A percentile compares a stretch with the other conserved stretches of the same genome.
Evolutionary conservation across 2,888 invertebrate genomes (phyloP).

Genomic region (Mystacides longicornis): DNA sequence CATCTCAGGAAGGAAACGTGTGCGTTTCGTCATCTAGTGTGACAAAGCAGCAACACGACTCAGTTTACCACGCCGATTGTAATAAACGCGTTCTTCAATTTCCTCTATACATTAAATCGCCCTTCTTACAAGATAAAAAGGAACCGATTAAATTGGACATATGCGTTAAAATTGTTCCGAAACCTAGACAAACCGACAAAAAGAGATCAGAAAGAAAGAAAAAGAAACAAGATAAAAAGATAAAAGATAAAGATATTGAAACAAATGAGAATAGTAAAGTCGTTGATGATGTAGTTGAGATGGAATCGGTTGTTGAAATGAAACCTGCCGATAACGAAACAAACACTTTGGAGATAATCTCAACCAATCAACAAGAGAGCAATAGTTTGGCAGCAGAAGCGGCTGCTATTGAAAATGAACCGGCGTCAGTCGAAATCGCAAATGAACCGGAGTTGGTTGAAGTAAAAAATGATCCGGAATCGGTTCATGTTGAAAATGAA

Average conservation of each 20-base stretch:
- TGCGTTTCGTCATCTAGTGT: conserved; percentile 52
- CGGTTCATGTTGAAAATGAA: too few relatives aligned
- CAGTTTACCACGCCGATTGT: neutral
- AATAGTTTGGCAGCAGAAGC: too few relatives aligned
- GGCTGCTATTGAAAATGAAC: too few relatives aligned
- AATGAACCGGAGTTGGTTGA: too few relatives aligned
- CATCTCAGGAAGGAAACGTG: conserved; percentile 46
- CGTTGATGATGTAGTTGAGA: neutral
- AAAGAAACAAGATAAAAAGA: conserved; percentile 9
- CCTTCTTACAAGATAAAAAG: conserved; percentile 56
- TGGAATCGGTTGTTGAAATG: neutral
- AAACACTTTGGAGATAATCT: too few relatives aligned
- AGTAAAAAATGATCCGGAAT: too few relatives aligned
- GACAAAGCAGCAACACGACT: conserved; percentile 45
- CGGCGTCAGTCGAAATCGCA: too few relatives aligned
- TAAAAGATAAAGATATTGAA: conserved; percentile 7
- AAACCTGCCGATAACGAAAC: too few relatives aligned
- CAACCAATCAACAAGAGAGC: too few relatives aligned
- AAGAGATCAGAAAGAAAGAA: conserved; percentile 39
- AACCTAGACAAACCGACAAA: conserved; percentile 33
- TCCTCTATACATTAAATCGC: conserved; percentile 50
- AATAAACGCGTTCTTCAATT: conserved; percentile 43
- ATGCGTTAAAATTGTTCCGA: conserved; percentile 66
- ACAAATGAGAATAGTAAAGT: neutral
- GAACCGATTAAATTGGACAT: conserved; percentile 73